These are phyloP conservation scores for Pseudolaguvia tuberculata DNA, from an alignment of 2,113 vertebrate species.

Conservation along the genomic window DNA sequence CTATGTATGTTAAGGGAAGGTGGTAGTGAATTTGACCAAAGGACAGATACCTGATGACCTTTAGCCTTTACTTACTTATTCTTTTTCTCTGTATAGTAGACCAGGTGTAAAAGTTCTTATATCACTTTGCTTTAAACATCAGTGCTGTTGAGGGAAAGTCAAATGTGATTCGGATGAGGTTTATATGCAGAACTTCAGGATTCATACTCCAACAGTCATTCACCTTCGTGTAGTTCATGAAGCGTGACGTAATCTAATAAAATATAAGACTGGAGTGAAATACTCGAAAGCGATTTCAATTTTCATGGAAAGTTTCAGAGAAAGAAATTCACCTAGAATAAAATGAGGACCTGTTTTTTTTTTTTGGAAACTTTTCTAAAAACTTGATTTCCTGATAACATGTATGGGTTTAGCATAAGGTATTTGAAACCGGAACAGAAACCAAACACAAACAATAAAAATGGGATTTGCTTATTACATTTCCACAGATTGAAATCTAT, in stretches of 20 bases:
- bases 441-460: not conserved
- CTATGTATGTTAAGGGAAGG: conserved; percentile 27
- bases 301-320: conserved; percentile 10
- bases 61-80: conserved; percentile 21
- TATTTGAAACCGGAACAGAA: too few relatives aligned
- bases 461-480: conserved; percentile 6
- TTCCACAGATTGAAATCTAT: conserved; percentile 20
- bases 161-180: conserved; percentile 6
- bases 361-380: not conserved
- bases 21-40: too few relatives aligned
- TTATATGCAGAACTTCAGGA: conserved; percentile 15
- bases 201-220: conserved; percentile 14
- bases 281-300: conserved; percentile 2
- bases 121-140: conserved; percentile 15
- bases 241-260: not conserved
- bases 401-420: too few relatives aligned
- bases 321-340: not conserved
- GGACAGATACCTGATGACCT: conserved; percentile 38
- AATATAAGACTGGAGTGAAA: not conserved
- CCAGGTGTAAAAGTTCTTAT: too few relatives aligned
- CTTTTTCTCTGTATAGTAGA: conserved; percentile 6
- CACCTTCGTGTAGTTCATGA: not conserved
- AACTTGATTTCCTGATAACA: too few relatives aligned
- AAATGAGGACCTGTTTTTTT: not conserved
- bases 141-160: not conserved